Base-by-base conservation (phyloP, 1,140 invertebrate genomes). In the Diploscapter pachys region DNA sequence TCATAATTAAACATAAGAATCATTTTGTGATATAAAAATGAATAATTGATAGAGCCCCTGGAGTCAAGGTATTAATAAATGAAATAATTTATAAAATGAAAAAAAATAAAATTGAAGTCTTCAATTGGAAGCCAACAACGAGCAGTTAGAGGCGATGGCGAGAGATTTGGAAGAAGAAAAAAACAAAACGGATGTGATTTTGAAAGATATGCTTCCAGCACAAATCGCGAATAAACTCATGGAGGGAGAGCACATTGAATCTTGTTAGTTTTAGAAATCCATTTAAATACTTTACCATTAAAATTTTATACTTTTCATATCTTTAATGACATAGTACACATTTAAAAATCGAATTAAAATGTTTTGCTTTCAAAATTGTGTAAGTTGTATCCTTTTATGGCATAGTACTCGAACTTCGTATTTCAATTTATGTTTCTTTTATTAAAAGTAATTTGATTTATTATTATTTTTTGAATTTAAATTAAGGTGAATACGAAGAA, bases 71-170 rank as follows among this genome's bases (percentile, higher is more conserved):
- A 31, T 31, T 31, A 31, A 31, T 31, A 5, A 31, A 64, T 13
- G 5, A 13, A 6, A 31, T 64, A 6, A 13, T 6, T 64, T 13
- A 6, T 13, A 5, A 9, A 9, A 64, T 64, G 31, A 50, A 5
- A 31, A 54, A 51, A 54, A 11, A 4, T 59, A 3, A 3, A 50
- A 51, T 59, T 81, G 56, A 54, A 82, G 81, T 62, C 71, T 83
- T n/a, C 82, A 96, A 87, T 88, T 98, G 79, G 95, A 98, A 87
- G 90, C 97, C 66, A 90, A 98, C 4, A 98, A 95, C 3, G 95
- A 98, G 86, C 95, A 97, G 86, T 88, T 98, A 66, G 94, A 98
- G 85, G 92, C 94, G 85, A 95, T 94, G 0, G 94, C 96, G 86
- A 88, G 93, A 64, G 94, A 97, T 86, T 88, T 98, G 78, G 95